Percentiles rank a stretch among this genome's conserved stretches.
Evolutionary conservation across 2,113 vertebrate genomes (phyloP).

Genomic region (Brachionichthys hirsutus): DNA sequence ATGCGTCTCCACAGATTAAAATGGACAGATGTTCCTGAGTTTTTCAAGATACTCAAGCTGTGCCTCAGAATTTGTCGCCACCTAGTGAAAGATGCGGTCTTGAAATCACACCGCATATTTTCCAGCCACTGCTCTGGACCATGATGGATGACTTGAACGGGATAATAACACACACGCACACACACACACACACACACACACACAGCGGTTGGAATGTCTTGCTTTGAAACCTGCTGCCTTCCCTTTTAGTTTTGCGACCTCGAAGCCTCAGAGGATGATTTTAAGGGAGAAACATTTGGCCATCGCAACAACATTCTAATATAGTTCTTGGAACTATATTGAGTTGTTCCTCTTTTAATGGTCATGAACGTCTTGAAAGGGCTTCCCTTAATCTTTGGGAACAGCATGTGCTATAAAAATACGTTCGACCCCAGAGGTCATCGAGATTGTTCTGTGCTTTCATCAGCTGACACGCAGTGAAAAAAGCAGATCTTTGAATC

Average conservation of each 20-base stretch:
- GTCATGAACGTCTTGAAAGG: background rate
- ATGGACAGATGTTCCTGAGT: too few relatives aligned
- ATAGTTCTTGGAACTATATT: background rate
- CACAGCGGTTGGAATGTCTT: background rate
- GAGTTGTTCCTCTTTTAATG: background rate
- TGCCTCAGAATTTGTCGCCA: slow-evolving; percentile 10
- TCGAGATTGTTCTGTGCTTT: background rate
- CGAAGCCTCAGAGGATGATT: background rate
- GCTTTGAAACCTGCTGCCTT: background rate
- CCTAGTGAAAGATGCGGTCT: slow-evolving; percentile 15
- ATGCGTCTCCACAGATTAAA: too few relatives aligned
- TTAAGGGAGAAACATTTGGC: background rate
- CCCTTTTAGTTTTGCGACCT: background rate
- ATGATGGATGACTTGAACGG: slow-evolving; percentile 10
- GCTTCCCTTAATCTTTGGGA: background rate
- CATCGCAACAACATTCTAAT: background rate
- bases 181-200: too few relatives aligned
- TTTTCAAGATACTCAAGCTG: too few relatives aligned
- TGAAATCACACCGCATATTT: slow-evolving; percentile 7
- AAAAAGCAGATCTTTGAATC: background rate
- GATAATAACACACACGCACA: background rate
- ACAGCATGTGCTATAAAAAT: background rate
- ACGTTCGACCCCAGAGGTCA: background rate
- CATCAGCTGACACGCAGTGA: background rate
- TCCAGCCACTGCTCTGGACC: slow-evolving; percentile 3